phyloP scores from a whole-genome alignment of 53 echinoderm and acorn worm species.

The Zoroaster sp. region DNA sequence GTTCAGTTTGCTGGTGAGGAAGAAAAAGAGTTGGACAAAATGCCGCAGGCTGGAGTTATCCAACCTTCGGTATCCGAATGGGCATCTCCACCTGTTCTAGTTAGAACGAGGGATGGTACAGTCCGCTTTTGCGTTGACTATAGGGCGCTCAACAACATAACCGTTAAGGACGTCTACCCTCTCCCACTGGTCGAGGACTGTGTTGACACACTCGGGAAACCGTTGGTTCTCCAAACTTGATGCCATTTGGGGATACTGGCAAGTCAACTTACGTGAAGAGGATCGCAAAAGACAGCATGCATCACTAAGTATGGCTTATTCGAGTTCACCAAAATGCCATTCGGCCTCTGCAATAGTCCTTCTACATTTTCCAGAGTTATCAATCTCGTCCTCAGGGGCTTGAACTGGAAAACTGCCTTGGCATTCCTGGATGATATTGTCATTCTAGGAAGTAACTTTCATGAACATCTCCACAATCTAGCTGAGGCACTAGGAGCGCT shows the following conservation, averaged over 20 bases:
- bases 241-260: conserved; percentile 47
- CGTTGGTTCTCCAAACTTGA: conserved; percentile 59
- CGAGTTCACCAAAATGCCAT: conserved; percentile 21
- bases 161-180: conserved; percentile 48
- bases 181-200: conserved; percentile 57
- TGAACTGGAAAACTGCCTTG: conserved; percentile 56
- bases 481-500: conserved; percentile 1
- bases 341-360: conserved; percentile 41
- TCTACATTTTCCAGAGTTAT: conserved; percentile 62
- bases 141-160: conserved; percentile 62
- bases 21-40: conserved; percentile 37
- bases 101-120: conserved; percentile 54
- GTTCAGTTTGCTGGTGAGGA: conserved; percentile 47
- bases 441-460: conserved; percentile 36
- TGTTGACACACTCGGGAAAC: conserved; percentile 37
- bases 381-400: conserved; percentile 47
- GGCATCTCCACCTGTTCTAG: conserved; percentile 36
- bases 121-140: conserved; percentile 62
- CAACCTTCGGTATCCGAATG: conserved; percentile 5
- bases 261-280: conserved; percentile 32
- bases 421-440: conserved; percentile 66
- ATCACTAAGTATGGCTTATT: no score
- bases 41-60: conserved; percentile 59
- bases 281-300: conserved; percentile 66
- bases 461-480: conserved; percentile 44